Base-by-base conservation (phyloP, 2,888 invertebrate genomes). In the Chymomyza caudatula region DNA sequence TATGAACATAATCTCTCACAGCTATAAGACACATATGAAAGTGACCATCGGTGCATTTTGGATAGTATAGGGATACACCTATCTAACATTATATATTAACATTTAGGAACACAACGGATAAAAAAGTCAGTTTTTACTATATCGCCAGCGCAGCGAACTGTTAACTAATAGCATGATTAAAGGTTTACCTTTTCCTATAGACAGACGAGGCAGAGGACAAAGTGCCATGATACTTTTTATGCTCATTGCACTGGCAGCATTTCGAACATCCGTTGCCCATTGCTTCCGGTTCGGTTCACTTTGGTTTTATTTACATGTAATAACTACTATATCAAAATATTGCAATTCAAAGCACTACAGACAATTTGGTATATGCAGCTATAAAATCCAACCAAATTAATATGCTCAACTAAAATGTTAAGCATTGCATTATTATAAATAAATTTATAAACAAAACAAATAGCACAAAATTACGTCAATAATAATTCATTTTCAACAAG, bases 201-300 rank as follows among this genome's bases (percentile, higher is more conserved):
- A 90, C 87, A 25, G 90, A 90, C 67, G 90, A 90, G 59, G 87
- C 86, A 54, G 90, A 89, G 60, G 90, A 90, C 62, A 90, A 85
- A 63, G 87, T 87, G 72, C 88, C 88, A 60, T 89, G 81, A 60
- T 85, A 79, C 73, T 89, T 86, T 70, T 90, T 88, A 68, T 88
- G 87, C 62, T 90, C 88, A 71, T 86, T 87, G 77, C 90, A 89
- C 69, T 89, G 85, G 76, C 90, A 90, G 81, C 90, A 90, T 76
- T 89, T 90, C 29, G 90, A 90, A 76, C 90, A 90, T 77, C 90
- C 89, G 88, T 90, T 90, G 76, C 90, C 90, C 90, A 90, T 90
- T 75, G 11, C 29, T 37, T 67, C 67, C 43, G 61, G 63, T 63
- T 69, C 62, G 65, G 51, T 51, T 22, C 19, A 51, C 1, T 11